Percentiles rank a stretch among this genome's conserved stretches.
phyloP scores from a whole-genome alignment of 2,113 vertebrate genomes.

The Cacatua alba region DNA sequence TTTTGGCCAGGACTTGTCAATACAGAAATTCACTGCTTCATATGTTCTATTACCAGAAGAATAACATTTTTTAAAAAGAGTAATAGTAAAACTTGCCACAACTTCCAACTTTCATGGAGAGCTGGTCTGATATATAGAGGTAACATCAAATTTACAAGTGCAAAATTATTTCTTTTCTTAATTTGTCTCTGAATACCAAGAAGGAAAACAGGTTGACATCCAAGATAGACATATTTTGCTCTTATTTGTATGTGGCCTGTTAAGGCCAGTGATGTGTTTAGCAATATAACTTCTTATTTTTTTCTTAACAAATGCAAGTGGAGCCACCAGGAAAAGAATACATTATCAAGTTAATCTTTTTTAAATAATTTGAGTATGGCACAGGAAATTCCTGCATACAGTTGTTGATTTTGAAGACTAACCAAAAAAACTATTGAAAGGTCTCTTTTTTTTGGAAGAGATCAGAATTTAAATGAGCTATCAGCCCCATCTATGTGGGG shows the following conservation, averaged over 20 bases:
- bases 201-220: background rate
- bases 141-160: background rate
- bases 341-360: conserved; percentile 25
- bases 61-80: conserved; percentile 17
- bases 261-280: conserved; percentile 17
- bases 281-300: conserved; percentile 24
- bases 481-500: conserved; percentile 25
- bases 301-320: conserved; percentile 38
- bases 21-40: conserved; percentile 60
- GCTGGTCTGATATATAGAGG: background rate
- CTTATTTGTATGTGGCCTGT: background rate
- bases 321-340: conserved; percentile 48
- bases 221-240: background rate
- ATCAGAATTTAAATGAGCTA: conserved; percentile 21
- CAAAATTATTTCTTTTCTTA: background rate
- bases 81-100: background rate
- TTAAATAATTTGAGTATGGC: conserved; percentile 54
- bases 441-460: conserved; percentile 58
- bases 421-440: conserved; percentile 16
- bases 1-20: conserved; percentile 75
- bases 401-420: conserved; percentile 59
- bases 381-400: conserved; percentile 67
- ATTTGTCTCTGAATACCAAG: background rate
- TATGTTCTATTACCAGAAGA: conserved; percentile 67
- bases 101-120: background rate